Evolutionary conservation across 64 coral and sea anemone species (phyloP).

Genomic region (Acropora tenuis): DNA sequence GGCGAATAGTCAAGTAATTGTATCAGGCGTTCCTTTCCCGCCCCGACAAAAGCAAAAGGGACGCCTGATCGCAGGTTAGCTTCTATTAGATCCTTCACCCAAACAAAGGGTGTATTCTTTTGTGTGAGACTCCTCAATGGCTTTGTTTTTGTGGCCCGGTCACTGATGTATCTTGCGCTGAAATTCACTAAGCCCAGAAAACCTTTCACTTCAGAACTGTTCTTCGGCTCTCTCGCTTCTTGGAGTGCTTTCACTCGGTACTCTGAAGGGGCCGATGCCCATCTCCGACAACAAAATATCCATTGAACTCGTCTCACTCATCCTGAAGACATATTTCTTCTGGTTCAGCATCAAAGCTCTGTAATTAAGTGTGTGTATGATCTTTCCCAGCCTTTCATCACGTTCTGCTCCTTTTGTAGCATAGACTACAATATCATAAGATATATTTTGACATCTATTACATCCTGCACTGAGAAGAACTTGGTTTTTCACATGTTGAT

Average conservation of each 20-base stretch:
- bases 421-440: slow-evolving; percentile 57
- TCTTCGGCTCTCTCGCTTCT: slow-evolving; percentile 28
- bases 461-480: slow-evolving; percentile 18
- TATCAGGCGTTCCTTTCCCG: too few relatives aligned
- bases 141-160: neutral
- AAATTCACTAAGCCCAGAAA: slow-evolving; percentile 41
- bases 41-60: too few relatives aligned
- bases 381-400: slow-evolving; percentile 20
- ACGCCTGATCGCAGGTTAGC: too few relatives aligned
- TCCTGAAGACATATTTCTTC: slow-evolving; percentile 51
- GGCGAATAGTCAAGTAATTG: too few relatives aligned
- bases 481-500: slow-evolving; percentile 41
- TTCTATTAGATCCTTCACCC: neutral
- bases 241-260: slow-evolving; percentile 37
- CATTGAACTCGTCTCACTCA: slow-evolving; percentile 27
- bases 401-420: slow-evolving; percentile 37
- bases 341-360: slow-evolving; percentile 28
- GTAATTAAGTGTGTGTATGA: slow-evolving; percentile 10
- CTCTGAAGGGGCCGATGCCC: slow-evolving; percentile 50
- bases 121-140: neutral
- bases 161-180: neutral
- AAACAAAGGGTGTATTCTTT: neutral
- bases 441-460: slow-evolving; percentile 24
- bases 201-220: slow-evolving; percentile 25
- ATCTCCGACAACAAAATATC: neutral